Evolutionary conservation across 1,140 invertebrate genomes (phyloP).

Genomic region (Mizuhopecten yessoensis): DNA sequence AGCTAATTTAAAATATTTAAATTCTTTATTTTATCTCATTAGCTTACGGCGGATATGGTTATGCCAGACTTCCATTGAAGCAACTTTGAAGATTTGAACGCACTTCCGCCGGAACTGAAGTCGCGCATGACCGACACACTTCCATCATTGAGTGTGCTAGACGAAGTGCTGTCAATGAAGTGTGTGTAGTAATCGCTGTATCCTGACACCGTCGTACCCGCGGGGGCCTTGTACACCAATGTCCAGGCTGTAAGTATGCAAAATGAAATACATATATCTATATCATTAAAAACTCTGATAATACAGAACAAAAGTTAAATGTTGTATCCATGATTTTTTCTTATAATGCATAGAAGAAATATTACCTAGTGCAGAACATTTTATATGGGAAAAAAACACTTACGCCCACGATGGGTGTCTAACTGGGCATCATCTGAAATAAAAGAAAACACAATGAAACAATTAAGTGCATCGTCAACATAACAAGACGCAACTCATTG

Average conservation of each 20-base stretch:
- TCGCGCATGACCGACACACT: background rate
- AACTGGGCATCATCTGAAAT: background rate
- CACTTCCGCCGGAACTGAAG: conserved; percentile 30
- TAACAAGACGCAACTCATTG: too few species aligned
- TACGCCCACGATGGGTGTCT: background rate
- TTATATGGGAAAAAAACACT: too few species aligned
- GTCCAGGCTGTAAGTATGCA: background rate
- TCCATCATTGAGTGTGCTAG: background rate
- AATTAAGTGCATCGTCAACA: too few species aligned
- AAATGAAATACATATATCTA: background rate
- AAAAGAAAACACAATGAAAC: too few species aligned
- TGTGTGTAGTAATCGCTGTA: conserved; percentile 2
- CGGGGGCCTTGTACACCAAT: background rate
- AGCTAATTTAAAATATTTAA: too few species aligned
- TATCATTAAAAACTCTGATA: too few species aligned
- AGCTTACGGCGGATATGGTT: background rate
- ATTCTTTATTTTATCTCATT: too few species aligned
- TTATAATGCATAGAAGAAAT: too few species aligned
- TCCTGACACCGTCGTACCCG: background rate
- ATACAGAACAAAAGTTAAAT: too few species aligned
- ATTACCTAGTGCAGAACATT: too few species aligned
- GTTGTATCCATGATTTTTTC: too few species aligned
- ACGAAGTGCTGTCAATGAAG: background rate
- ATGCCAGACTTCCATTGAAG: conserved; percentile 6
- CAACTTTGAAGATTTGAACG: background rate